These are phyloP conservation scores for Pteropus alecto DNA, from an alignment of 2,113 vertebrate species.

Conservation along the genomic window DNA sequence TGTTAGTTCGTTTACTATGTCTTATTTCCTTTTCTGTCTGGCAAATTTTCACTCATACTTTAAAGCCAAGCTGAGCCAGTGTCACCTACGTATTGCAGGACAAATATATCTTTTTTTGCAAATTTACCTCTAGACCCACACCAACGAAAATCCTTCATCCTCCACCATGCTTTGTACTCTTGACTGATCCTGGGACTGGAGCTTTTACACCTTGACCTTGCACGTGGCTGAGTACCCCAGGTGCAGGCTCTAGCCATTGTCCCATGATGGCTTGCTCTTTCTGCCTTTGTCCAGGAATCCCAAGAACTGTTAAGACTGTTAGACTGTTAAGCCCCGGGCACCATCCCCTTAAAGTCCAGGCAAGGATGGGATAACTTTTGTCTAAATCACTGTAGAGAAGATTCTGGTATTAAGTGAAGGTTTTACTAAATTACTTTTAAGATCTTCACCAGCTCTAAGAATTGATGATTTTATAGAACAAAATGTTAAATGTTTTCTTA, in stretches of 20 bases:
- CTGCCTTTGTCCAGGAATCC: neutral
- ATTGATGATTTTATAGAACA: slow-evolving; percentile 29
- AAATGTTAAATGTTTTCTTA: slow-evolving; percentile 35
- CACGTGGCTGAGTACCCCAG: neutral
- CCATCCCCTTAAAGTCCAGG: neutral
- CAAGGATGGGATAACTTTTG: neutral
- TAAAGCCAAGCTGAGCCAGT: neutral
- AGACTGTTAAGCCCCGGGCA: neutral
- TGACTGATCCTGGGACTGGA: neutral
- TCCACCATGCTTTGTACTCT: neutral
- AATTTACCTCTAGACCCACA: neutral
- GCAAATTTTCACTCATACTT: neutral
- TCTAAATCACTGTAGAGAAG: neutral
- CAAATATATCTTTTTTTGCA: neutral
- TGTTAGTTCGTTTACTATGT: neutral
- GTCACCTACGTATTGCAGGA: neutral
- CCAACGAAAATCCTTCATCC: neutral
- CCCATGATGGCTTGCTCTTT: neutral
- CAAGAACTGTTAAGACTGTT: neutral
- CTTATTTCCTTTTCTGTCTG: neutral
- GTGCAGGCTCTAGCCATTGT: neutral
- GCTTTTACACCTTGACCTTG: neutral
- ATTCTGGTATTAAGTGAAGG: neutral
- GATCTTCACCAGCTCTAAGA: neutral
- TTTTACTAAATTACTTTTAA: slow-evolving; percentile 45